These are phyloP conservation scores for Heliconius hewitsoni DNA, from an alignment of 1,140 invertebrate genomes.

Conservation along the genomic window DNA sequence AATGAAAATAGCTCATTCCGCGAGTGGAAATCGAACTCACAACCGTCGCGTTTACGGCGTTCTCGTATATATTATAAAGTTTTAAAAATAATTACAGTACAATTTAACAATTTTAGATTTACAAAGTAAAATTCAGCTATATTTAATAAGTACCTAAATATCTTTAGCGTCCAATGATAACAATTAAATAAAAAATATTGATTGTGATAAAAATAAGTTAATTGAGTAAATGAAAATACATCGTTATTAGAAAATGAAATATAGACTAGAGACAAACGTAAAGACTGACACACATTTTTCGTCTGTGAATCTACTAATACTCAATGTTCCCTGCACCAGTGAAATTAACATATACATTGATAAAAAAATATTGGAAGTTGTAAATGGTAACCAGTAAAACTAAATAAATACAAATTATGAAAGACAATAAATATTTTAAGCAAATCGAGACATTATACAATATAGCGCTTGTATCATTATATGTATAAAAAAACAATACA, in stretches of 20 bases:
- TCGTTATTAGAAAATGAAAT: not conserved
- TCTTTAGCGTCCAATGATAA: not conserved
- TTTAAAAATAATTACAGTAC: not conserved
- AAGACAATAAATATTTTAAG: too few species aligned
- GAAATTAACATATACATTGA: too few species aligned
- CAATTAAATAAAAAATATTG: not conserved
- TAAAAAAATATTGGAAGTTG: too few species aligned
- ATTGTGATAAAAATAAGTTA: not conserved
- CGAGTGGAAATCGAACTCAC: too few species aligned
- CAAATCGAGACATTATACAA: too few species aligned
- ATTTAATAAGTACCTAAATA: not conserved
- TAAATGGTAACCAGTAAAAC: too few species aligned
- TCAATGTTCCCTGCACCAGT: not conserved
- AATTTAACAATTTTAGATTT: not conserved
- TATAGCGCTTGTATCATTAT: too few species aligned
- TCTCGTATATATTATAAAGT: not conserved
- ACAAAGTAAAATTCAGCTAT: not conserved
- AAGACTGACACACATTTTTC: not conserved
- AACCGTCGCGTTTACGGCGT: too few species aligned
- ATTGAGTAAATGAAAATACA: not conserved
- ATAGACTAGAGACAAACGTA: slow-evolving; percentile 29
- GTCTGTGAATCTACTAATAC: not conserved
- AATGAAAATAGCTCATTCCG: too few species aligned
- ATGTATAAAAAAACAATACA: too few species aligned
- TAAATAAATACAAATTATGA: too few species aligned